A percentile compares a stretch with the other conserved stretches of the same genome.
phyloP scores from a whole-genome alignment of 2,888 invertebrate species.

The Polyommatus icarus region DNA sequence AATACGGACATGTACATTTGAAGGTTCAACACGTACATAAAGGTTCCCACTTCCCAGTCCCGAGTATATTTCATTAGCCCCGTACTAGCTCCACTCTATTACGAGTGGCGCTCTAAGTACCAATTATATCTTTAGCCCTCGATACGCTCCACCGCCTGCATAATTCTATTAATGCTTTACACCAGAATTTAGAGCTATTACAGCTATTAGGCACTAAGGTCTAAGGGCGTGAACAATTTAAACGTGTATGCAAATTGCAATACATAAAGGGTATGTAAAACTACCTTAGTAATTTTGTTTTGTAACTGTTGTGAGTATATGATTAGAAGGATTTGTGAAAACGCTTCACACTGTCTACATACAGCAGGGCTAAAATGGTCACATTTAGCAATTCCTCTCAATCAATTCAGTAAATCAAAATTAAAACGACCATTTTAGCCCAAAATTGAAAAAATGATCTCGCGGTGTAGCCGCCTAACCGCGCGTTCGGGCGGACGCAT shows the following conservation, averaged over 20 bases:
- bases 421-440: no score
- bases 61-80: constrained; percentile 19
- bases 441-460: no score
- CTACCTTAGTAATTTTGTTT: neutral
- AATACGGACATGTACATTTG: neutral
- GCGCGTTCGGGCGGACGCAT: no score
- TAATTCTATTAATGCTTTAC: constrained; percentile 20
- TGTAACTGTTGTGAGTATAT: no score
- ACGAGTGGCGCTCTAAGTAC: constrained; percentile 22
- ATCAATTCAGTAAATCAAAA: no score
- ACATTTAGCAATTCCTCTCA: no score
- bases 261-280: neutral
- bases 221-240: neutral
- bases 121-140: constrained; percentile 28
- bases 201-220: constrained; percentile 11
- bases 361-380: no score
- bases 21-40: neutral
- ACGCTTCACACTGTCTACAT: no score
- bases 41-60: neutral
- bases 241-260: neutral
- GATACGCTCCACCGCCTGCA: neutral
- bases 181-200: constrained; percentile 18
- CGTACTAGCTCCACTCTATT: constrained; percentile 22
- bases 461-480: no score
- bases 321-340: no score